Base-by-base conservation (phyloP, 2,797 vertebrate species). In the Macropodus opercularis region DNA sequence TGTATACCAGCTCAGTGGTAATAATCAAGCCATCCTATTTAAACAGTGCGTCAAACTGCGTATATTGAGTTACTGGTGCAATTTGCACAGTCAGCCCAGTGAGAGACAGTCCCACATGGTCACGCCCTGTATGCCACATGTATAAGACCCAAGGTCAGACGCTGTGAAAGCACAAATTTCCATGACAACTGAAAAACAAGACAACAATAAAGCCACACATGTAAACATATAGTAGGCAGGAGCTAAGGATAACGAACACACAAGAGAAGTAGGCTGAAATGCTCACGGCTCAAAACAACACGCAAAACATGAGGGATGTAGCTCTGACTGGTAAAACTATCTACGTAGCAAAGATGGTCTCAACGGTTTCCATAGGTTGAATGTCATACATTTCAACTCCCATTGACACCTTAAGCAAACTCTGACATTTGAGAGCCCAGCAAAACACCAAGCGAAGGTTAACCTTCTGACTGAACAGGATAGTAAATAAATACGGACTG, bases 41-140 rank as follows among this genome's bases (percentile, higher is more conserved):
- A 60, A 63, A 57, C 22, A 15, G 50, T 36, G 43, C 15, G 18
- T 57, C 48, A 53, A 49, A 29, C 44, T 40, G 57, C 50, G 62
- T 52, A 80, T 23, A 63, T 63, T 47, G 42, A 67, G 59, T 77
- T 56, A 69, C 35, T 54, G 32, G n/a, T 51, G 57, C 63, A 72
- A 81, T 79, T 35, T 69, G 58, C 69, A 34, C 21, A 21, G 29
- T 71, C 52, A 62, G 61, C 68, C 8, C 29, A 60, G 11, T 2
- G 35, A 62, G 32, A 42, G 31, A 65, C 50, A 42, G 40, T 60
- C 39, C 26, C 41, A 50, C 69, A 34, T 53, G 50, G 42, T 34
- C 48, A 47, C 15, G 21, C 31, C 67, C 40, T 50, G 32, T 23
- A 34, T 8, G 17, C 49, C 27, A 43, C 26, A 72, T 10, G 15